Evolutionary conservation across 2,113 vertebrate species (phyloP).

Genomic region (Plestiodon gilberti): DNA sequence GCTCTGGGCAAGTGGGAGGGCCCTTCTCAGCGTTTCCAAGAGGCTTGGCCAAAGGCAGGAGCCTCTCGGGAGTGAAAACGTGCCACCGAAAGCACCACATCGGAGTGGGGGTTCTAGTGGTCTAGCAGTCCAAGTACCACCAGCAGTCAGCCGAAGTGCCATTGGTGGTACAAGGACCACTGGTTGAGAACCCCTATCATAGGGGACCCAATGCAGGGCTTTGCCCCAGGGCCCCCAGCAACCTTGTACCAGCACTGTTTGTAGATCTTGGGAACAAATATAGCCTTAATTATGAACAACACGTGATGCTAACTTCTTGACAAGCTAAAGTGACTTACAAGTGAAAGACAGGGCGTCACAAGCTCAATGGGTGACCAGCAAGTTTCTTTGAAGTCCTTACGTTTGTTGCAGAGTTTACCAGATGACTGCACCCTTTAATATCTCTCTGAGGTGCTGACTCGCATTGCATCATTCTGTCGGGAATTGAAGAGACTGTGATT

Average conservation of each 20-base stretch:
- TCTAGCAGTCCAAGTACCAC: too few relatives aligned
- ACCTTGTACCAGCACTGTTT: neutral
- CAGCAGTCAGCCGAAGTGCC: too few relatives aligned
- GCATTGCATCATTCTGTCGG: slow-evolving; percentile 3
- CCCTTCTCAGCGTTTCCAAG: too few relatives aligned
- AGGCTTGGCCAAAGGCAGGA: too few relatives aligned
- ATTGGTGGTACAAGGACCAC: too few relatives aligned
- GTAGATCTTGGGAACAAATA: neutral
- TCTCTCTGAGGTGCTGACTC: slow-evolving; percentile 14
- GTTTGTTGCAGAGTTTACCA: slow-evolving; percentile 7
- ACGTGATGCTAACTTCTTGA: neutral
- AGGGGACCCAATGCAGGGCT: too few relatives aligned
- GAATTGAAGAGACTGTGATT: neutral
- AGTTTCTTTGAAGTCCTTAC: neutral
- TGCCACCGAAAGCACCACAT: too few relatives aligned
- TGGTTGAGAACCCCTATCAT: too few relatives aligned
- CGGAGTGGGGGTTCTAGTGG: too few relatives aligned
- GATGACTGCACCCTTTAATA: slow-evolving; percentile 14
- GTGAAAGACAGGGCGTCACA: slow-evolving; percentile 13
- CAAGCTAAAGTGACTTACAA: neutral
- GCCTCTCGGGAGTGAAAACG: too few relatives aligned
- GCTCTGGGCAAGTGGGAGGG: too few relatives aligned
- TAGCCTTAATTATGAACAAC: neutral
- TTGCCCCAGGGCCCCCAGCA: too few relatives aligned
- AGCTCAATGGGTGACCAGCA: neutral